Conservation (phyloP, 1,140 invertebrate genomes). For the Antheraea mylitta region DNA sequence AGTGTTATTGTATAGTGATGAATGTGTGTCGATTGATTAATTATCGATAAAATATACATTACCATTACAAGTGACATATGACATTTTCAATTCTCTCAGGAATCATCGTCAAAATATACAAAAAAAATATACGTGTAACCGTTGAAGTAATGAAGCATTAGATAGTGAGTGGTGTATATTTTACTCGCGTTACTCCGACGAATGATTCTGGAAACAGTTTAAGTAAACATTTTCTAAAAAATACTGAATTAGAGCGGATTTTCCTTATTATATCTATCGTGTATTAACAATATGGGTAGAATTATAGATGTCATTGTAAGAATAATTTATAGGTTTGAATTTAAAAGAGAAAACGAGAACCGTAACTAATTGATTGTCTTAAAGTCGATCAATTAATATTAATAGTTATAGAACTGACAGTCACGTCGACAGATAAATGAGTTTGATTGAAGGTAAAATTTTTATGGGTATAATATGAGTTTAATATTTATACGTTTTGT, state of each 20-base stretch:
- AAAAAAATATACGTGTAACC: no score
- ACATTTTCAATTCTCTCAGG: no score
- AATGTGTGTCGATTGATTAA: no score
- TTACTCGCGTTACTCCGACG: no score
- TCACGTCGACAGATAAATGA: not conserved
- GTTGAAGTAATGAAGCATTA: no score
- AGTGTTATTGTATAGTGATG: not conserved
- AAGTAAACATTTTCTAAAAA: not conserved
- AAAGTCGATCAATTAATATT: not conserved
- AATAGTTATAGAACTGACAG: not conserved
- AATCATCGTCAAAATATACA: no score
- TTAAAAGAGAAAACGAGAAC: not conserved
- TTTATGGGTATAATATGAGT: not conserved
- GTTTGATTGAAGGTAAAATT: not conserved
- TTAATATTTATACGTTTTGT: not conserved
- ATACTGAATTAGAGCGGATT: not conserved
- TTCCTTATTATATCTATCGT: not conserved
- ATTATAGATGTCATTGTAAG: not conserved
- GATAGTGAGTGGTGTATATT: no score
- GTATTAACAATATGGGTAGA: not conserved
- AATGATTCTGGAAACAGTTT: no score
- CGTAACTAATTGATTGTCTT: not conserved
- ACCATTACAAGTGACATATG: no score
- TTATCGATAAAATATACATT: no score
- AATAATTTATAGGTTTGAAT: not conserved